These are phyloP conservation scores for Colius striatus DNA, from an alignment of 2,113 vertebrate genomes.

Conservation along the genomic window DNA sequence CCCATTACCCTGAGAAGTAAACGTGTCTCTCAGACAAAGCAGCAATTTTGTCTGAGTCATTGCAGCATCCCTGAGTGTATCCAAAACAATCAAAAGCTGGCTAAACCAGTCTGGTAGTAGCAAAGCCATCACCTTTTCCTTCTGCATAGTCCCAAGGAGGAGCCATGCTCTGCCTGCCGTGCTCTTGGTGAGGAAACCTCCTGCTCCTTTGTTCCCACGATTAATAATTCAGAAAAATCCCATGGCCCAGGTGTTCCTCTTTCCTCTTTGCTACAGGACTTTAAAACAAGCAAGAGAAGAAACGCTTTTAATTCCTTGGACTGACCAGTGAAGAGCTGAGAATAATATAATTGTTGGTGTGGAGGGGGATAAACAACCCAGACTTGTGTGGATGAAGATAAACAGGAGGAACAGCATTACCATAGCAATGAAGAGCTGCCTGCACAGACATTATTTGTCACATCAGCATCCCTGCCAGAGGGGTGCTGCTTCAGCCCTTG, in stretches of 20 bases:
- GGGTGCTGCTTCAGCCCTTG: background rate
- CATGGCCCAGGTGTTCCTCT: background rate
- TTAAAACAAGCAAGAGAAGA: background rate
- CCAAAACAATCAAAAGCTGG: slow-evolving; percentile 69
- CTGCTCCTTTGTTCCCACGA: background rate
- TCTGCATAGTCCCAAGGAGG: background rate
- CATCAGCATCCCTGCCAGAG: slow-evolving; percentile 25
- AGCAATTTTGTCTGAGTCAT: slow-evolving; percentile 71
- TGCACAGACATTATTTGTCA: slow-evolving; percentile 1
- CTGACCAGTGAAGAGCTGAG: background rate
- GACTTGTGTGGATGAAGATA: background rate
- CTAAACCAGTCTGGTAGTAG: slow-evolving; percentile 64
- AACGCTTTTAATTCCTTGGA: background rate
- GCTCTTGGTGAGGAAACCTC: background rate
- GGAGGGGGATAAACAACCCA: background rate
- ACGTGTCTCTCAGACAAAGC: slow-evolving; percentile 70
- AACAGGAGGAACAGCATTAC: slow-evolving; percentile 42
- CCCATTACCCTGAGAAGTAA: slow-evolving; percentile 65
- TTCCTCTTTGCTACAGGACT: background rate
- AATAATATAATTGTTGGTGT: background rate
- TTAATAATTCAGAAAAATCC: slow-evolving; percentile 1
- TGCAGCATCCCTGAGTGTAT: slow-evolving; percentile 63
- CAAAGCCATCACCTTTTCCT: slow-evolving; percentile 59
- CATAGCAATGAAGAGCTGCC: slow-evolving; percentile 66
- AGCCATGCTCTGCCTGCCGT: background rate